Percentiles rank a stretch among this genome's conserved stretches.
These are phyloP conservation scores for Beaufortia kweichowensis DNA, from an alignment of 2,113 vertebrate species.

Conservation along the genomic window DNA sequence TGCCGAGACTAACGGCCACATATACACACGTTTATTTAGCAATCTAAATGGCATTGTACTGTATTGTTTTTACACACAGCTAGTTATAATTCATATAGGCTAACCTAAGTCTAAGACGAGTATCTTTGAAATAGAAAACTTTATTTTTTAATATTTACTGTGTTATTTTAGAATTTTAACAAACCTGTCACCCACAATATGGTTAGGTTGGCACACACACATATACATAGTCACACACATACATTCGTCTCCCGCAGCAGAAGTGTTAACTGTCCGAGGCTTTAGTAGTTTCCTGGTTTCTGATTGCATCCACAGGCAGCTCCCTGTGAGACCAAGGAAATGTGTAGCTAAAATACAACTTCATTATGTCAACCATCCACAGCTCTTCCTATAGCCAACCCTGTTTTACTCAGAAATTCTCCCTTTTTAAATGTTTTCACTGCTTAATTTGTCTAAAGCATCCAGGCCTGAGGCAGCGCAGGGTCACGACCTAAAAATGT, in stretches of 20 bases:
- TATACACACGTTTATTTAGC: not conserved
- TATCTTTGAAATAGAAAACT: no score
- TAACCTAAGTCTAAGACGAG: no score
- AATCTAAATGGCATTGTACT: no score
- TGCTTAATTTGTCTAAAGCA: not conserved
- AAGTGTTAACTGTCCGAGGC: constrained; percentile 39
- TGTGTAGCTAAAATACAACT: constrained; percentile 2
- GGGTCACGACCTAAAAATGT: no score
- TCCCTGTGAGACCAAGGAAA: constrained; percentile 16
- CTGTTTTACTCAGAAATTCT: not conserved
- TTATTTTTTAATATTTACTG: no score
- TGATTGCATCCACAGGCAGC: constrained; percentile 29
- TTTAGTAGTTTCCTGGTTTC: constrained; percentile 31
- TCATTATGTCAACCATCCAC: not conserved
- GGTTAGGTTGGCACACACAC: no score
- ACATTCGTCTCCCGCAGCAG: constrained; percentile 25
- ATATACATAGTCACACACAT: constrained; percentile 23
- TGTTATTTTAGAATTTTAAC: no score
- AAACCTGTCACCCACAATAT: no score
- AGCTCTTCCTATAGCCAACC: not conserved
- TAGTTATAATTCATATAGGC: no score
- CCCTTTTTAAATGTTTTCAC: not conserved
- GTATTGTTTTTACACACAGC: no score
- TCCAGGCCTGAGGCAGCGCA: not conserved
- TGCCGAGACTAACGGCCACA: constrained; percentile 52